Evolutionary conservation across 2,797 vertebrate genomes (phyloP).

Genomic region (Sarcophilus harrisii): DNA sequence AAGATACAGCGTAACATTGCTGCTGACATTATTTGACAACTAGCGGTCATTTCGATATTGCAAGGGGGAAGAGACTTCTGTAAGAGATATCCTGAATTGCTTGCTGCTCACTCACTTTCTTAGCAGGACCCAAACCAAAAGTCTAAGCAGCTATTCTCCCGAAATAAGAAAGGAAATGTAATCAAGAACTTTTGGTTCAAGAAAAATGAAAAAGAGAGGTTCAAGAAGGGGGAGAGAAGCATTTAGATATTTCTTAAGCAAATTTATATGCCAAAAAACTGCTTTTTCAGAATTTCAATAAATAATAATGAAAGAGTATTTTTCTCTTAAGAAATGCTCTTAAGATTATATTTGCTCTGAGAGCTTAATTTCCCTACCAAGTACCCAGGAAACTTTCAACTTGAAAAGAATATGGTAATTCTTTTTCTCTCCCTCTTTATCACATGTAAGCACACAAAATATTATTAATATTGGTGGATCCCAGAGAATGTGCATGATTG

Average conservation of each 20-base stretch:
- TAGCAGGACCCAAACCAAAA: conserved; percentile 17
- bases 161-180: conserved; percentile 33
- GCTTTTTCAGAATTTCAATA: conserved; percentile 60
- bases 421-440: conserved; percentile 58
- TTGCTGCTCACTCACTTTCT: neutral
- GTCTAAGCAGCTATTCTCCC: conserved; percentile 41
- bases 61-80: conserved; percentile 38
- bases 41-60: conserved; percentile 9
- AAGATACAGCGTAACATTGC: conserved; percentile 28
- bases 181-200: conserved; percentile 24
- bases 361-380: conserved; percentile 53
- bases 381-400: conserved; percentile 51
- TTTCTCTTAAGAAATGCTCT: conserved; percentile 63
- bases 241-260: conserved; percentile 10
- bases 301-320: conserved; percentile 42
- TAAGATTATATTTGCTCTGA: conserved; percentile 61
- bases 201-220: conserved; percentile 16
- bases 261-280: conserved; percentile 46
- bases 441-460: conserved; percentile 55
- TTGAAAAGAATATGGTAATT: conserved; percentile 68
- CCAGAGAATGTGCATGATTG: conserved; percentile 65
- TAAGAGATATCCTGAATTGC: neutral
- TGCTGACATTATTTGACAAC: conserved; percentile 27
- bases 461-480: conserved; percentile 66
- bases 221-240: neutral